Base-by-base conservation (phyloP, 2,888 invertebrate genomes). In the Lasiommata megera region DNA sequence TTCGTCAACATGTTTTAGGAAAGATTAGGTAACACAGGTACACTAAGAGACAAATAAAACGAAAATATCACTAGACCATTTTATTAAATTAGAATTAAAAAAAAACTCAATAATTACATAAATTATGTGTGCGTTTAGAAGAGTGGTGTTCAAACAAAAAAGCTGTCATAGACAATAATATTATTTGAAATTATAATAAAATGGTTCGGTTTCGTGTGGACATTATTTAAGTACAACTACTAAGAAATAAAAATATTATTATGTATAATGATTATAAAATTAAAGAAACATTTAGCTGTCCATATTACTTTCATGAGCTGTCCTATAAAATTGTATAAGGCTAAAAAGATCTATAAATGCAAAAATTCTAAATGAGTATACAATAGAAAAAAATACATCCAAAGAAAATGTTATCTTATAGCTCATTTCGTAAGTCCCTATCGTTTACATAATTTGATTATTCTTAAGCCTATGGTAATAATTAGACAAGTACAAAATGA, bases 401-500 rank as follows among this genome's bases (percentile, higher is more conserved):
- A 85, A 88, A 88, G 74, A 67, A 84, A 76, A 80, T 77, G 71
- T 73, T 76, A 75, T 69, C 71, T 77, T 80, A 77, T 82, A 88
- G 88, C 84, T 88, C 87, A 76, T 85, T 85, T 88, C 82, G 77
- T 87, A 78, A 80, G 77, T 81, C 77, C 81, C 77, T 85, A 84
- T 74, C 79, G 77, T 85, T 82, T 85, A 88, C 81, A 87, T 76
- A 82, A 80, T 83, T 65, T 88, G 85, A 88, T 88, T 88, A 89
- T 84, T 74, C 89, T 88, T 89, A 89, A 56, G 72, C 67, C 84
- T 89, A 88, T 83, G 88, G 88, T 88, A 87, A 82, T 81, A 86
- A 84, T 88, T 85, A 88, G 83, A 88, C 89, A 87, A 89, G 90
- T 90, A 90, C 87, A 90, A 90, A 90, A 89, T 88, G 89, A 90